Evolutionary conservation across 2,888 invertebrate species (phyloP), one percentile per base, ranked within the genome.

Genomic region (Drosophila eohydei): DNA sequence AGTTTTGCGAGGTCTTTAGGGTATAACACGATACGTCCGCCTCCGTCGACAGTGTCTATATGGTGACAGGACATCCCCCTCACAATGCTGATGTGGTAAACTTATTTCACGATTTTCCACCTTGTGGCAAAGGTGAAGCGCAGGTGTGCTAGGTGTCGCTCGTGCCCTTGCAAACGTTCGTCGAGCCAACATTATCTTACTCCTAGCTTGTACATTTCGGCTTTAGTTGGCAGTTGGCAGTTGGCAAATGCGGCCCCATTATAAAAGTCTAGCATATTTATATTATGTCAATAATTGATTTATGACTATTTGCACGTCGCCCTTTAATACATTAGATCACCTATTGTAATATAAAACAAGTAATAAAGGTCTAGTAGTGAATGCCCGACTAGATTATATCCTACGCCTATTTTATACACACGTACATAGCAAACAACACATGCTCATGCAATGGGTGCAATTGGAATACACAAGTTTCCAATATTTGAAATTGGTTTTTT

Each of bases 221-320:
- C 3, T 34, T 16, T 32, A 6, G 16, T 6, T 32, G 9, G 5
- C n/a, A n/a, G 21, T 21, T 21, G 21, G 21, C 50, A 6, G 16
- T 6, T 32, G 9, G 5, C n/a, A n/a, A 48, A 48, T n/a, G 9
- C n/a, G 60, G 64, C 55, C 71, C 74, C 55, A 82, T 82, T 82
- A 73, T 41, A 43, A 63, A 71, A 71, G 73, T 83, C 54, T 55
- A 46, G 44, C 30, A 43, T 70, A 85, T 67, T n/a, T 28, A 63
- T 73, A 63, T 80, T 68, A 83, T 78, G 73, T 62, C 75, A 70
- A 74, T 83, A 83, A 83, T 83, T 86, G 78, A 73, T 75, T 83
- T 80, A 74, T 66, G 74, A 56, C 51, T 71, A 65, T 71, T 63
- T 6, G 8, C 36, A 64, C 52, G 61, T 60, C 40, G 43, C 30